phyloP scores from a whole-genome alignment of 1,140 invertebrate genomes.

The Lordiphosa stackelbergi region DNA sequence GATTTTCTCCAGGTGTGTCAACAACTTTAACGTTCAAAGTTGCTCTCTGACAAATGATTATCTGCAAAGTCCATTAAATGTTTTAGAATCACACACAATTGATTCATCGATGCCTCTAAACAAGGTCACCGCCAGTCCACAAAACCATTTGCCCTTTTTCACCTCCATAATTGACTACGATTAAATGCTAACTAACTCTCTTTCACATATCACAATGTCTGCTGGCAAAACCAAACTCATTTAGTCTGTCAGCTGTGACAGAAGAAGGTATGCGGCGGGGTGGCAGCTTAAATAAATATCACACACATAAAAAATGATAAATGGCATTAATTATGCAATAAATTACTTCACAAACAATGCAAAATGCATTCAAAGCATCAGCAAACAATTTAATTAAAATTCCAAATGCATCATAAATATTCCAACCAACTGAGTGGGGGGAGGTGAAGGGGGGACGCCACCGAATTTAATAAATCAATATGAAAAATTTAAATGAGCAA shows the following conservation, averaged over 20 bases:
- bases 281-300: background rate
- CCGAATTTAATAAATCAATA: slow-evolving; percentile 31
- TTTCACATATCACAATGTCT: too few species aligned
- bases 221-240: slow-evolving; percentile 7
- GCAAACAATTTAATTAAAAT: slow-evolving; percentile 70
- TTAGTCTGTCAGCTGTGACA: slow-evolving; percentile 21
- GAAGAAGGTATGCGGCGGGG: background rate
- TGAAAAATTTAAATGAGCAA: slow-evolving; percentile 3
- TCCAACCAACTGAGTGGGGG: slow-evolving; percentile 30
- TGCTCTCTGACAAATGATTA: too few species aligned
- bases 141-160: too few species aligned
- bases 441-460: slow-evolving; percentile 1
- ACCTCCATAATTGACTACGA: too few species aligned
- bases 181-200: background rate
- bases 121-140: too few species aligned
- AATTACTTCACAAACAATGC: slow-evolving; percentile 30
- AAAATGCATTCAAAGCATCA: slow-evolving; percentile 18
- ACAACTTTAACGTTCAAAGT: too few species aligned
- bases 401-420: slow-evolving; percentile 66
- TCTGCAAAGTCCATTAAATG: too few species aligned
- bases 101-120: too few species aligned
- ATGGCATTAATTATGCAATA: slow-evolving; percentile 70
- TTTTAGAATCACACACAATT: too few species aligned
- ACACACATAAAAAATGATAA: slow-evolving; percentile 10
- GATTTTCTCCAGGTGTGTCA: too few species aligned